A percentile compares a stretch with the other conserved stretches of the same genome.
phyloP scores from a whole-genome alignment of 2,888 invertebrate genomes.

The Lithophane leautieri region DNA sequence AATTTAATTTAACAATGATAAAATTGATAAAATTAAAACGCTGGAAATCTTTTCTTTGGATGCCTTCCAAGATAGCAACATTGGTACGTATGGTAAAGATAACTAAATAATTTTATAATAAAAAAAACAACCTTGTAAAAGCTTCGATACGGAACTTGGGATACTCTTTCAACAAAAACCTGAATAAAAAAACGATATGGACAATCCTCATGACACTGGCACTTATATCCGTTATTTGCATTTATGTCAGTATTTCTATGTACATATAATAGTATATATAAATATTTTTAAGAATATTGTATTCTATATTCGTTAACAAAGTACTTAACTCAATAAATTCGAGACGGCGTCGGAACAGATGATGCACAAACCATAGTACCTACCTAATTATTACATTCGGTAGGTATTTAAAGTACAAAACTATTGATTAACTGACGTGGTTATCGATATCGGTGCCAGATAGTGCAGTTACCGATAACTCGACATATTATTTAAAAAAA shows the following conservation, averaged over 20 bases:
- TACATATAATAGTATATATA: too few relatives aligned
- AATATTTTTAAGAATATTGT: neutral
- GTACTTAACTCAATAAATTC: neutral
- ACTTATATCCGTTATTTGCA: neutral
- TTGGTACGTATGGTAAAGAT: conserved; percentile 32
- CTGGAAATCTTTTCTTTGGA: neutral
- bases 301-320: neutral
- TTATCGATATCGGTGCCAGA: conserved; percentile 15
- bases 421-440: neutral
- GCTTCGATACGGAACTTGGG: neutral
- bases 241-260: neutral
- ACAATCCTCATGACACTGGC: too few relatives aligned
- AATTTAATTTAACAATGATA: neutral
- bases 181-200: neutral
- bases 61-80: neutral
- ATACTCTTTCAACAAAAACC: neutral
- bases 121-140: neutral
- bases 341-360: neutral
- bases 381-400: neutral
- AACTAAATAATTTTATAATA: neutral
- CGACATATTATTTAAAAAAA: neutral
- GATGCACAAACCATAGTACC: too few relatives aligned
- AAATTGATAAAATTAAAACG: neutral
- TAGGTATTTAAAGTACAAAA: conserved; percentile 11
- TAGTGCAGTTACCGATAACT: conserved; percentile 12